A percentile compares a stretch with the other conserved stretches of the same genome.
These are phyloP conservation scores for Lepidostoma basale DNA, from an alignment of 1,140 invertebrate genomes.

Conservation along the genomic window DNA sequence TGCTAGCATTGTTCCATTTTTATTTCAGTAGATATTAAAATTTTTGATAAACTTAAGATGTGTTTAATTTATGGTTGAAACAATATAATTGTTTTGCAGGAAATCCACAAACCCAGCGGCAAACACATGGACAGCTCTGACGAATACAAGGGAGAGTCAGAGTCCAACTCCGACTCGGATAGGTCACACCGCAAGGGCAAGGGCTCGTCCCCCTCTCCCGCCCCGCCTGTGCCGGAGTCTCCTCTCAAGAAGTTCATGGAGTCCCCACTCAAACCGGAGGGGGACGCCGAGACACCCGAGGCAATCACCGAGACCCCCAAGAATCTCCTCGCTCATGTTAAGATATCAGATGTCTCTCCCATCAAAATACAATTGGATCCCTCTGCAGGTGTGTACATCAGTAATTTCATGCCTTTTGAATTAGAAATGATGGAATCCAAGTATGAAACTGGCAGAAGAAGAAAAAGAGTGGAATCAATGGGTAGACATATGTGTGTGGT, in stretches of 20 bases:
- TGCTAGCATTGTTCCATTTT: no score
- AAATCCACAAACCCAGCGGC: constrained; percentile 60
- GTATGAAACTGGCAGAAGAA: no score
- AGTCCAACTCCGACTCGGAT: constrained; percentile 51
- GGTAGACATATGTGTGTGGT: no score
- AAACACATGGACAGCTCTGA: constrained; percentile 63
- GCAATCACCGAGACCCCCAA: no score
- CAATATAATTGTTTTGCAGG: constrained; percentile 48
- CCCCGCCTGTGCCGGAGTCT: background rate
- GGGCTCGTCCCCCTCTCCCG: background rate
- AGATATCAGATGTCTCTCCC: constrained; percentile 35
- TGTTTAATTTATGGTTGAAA: no score
- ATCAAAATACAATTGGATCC: constrained; percentile 25
- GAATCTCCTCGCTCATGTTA: background rate
- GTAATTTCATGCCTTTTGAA: no score
- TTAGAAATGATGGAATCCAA: no score
- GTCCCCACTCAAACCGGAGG: constrained; percentile 7
- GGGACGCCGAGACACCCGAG: background rate
- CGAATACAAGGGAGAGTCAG: constrained; percentile 56
- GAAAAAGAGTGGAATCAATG: no score
- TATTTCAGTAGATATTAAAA: background rate
- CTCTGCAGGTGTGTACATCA: background rate
- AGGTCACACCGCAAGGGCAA: constrained; percentile 44
- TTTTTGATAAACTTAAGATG: no score
- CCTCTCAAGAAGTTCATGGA: constrained; percentile 27